Evolutionary conservation across 1,140 invertebrate genomes (phyloP).

Genomic region (Sesamia nonagrioides): DNA sequence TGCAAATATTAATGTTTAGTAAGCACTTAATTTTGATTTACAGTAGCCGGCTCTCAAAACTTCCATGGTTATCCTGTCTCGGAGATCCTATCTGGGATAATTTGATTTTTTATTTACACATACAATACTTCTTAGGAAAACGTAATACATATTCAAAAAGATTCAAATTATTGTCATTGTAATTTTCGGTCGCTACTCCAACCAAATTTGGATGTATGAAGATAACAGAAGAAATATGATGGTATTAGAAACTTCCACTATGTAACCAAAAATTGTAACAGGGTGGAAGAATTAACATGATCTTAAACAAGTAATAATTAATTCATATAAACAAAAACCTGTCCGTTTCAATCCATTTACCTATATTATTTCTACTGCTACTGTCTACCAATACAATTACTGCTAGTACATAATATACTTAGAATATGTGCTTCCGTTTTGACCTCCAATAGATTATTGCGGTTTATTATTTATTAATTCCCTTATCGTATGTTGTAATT

Average conservation of each 20-base stretch:
- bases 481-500: constrained; percentile 15
- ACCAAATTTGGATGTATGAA: too few relatives aligned
- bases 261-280: too few relatives aligned
- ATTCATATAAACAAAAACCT: too few relatives aligned
- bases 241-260: too few relatives aligned
- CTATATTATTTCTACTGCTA: not conserved
- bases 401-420: not conserved
- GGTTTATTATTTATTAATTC: constrained; percentile 26
- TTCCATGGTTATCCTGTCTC: not conserved
- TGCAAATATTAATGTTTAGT: not conserved
- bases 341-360: not conserved
- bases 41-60: not conserved
- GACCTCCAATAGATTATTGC: constrained; percentile 40
- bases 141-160: too few relatives aligned
- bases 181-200: too few relatives aligned
- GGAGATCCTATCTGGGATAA: not conserved
- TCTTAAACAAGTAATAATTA: too few relatives aligned
- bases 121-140: not conserved
- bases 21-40: not conserved
- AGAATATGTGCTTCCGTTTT: constrained; percentile 23
- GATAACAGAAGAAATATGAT: too few relatives aligned
- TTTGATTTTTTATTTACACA: too few relatives aligned
- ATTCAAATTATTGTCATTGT: too few relatives aligned
- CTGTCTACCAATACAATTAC: not conserved
- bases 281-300: too few relatives aligned